phyloP scores from a whole-genome alignment of 2,888 invertebrate genomes.

The Agrotis ipsilon region DNA sequence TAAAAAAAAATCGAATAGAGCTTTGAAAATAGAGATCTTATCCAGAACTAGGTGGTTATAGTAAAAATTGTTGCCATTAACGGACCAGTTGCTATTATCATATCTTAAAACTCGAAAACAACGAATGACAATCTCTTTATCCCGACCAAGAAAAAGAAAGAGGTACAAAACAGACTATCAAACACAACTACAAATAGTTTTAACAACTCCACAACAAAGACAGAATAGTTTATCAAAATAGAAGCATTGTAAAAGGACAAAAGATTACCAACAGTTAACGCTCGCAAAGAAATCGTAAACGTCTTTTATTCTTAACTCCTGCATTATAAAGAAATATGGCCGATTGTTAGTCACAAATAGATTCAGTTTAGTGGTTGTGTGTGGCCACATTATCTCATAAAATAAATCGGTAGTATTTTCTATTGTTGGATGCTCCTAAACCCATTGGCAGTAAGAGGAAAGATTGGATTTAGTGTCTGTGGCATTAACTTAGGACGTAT shows the following conservation, averaged over 20 bases:
- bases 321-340: slow-evolving; percentile 32
- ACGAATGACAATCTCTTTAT: not conserved
- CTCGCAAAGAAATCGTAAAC: slow-evolving; percentile 57
- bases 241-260: slow-evolving; percentile 49
- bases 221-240: slow-evolving; percentile 54
- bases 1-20: too few relatives aligned
- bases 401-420: slow-evolving; percentile 26
- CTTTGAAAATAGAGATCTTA: too few relatives aligned
- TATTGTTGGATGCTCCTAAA: slow-evolving; percentile 13
- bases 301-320: slow-evolving; percentile 48
- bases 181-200: slow-evolving; percentile 24
- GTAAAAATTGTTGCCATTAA: not conserved
- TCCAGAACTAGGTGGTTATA: too few relatives aligned
- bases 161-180: slow-evolving; percentile 24
- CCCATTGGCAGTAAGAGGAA: slow-evolving; percentile 9
- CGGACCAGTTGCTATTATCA: not conserved
- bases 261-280: slow-evolving; percentile 50
- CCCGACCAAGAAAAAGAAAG: slow-evolving; percentile 15
- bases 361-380: slow-evolving; percentile 16
- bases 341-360: slow-evolving; percentile 27
- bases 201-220: slow-evolving; percentile 38
- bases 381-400: slow-evolving; percentile 37
- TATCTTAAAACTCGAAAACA: not conserved
- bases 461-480: not conserved
- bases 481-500: not conserved